Evolutionary conservation across 1,140 invertebrate species (phyloP).

Genomic region (Mycetomoellerius zeteki): DNA sequence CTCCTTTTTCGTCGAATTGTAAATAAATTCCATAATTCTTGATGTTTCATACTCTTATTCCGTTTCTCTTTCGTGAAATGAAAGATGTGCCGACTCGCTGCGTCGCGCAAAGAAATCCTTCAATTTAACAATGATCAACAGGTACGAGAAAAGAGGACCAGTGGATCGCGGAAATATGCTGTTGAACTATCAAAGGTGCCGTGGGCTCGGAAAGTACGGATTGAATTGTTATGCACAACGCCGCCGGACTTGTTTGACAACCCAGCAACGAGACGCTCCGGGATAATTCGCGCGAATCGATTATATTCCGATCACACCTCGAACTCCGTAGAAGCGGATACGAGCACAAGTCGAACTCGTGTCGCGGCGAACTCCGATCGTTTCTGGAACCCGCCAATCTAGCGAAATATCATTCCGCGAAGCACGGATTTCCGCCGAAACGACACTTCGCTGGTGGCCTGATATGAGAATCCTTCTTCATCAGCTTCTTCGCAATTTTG

Average conservation of each 20-base stretch:
- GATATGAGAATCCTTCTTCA: constrained; percentile 40
- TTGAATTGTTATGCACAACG: constrained; percentile 68
- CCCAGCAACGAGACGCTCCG: constrained; percentile 4
- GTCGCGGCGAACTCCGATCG: constrained; percentile 58
- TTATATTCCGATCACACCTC: constrained; percentile 76
- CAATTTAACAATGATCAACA: constrained; percentile 64
- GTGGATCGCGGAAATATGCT: constrained; percentile 12
- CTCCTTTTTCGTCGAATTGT: not conserved
- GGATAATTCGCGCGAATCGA: constrained; percentile 67
- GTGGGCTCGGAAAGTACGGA: constrained; percentile 31
- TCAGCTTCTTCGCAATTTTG: constrained; percentile 30
- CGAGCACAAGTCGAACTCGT: constrained; percentile 33
- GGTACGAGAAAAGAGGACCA: constrained; percentile 46
- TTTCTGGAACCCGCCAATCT: constrained; percentile 67
- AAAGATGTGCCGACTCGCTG: not conserved
- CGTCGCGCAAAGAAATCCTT: constrained; percentile 41
- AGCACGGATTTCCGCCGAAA: constrained; percentile 52
- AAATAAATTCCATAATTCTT: not conserved
- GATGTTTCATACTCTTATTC: not conserved
- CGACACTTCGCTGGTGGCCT: constrained; percentile 35
- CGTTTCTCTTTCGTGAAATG: not conserved
- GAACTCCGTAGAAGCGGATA: constrained; percentile 57
- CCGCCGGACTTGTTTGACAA: constrained; percentile 48
- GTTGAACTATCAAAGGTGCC: not conserved
- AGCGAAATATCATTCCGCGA: constrained; percentile 67